Evolutionary conservation across 1,140 invertebrate species (phyloP).

Genomic region (Sesamia nonagrioides): DNA sequence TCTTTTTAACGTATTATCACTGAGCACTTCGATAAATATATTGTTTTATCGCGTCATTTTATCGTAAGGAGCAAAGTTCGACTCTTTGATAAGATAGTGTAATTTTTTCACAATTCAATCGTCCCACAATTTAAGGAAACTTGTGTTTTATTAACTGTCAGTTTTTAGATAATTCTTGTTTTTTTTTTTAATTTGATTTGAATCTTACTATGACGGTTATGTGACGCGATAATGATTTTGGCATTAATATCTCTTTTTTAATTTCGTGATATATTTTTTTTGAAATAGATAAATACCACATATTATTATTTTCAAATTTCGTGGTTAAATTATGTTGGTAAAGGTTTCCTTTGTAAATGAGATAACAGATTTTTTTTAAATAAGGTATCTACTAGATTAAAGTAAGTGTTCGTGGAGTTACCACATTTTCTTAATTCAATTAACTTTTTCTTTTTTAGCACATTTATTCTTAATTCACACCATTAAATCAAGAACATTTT

Average conservation of each 20-base stretch:
- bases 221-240: neutral
- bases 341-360: no score
- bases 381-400: no score
- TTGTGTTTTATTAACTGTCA: neutral
- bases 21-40: slow-evolving; percentile 33
- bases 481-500: no score
- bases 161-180: neutral
- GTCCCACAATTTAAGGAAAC: slow-evolving; percentile 6
- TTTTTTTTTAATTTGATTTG: neutral
- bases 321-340: no score
- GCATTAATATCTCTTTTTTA: neutral
- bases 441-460: no score
- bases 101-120: slow-evolving; percentile 16
- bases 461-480: no score
- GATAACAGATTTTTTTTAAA: no score
- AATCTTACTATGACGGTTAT: neutral
- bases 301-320: no score
- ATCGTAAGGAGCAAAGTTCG: slow-evolving; percentile 51
- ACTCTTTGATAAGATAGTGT: slow-evolving; percentile 42
- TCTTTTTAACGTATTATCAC: slow-evolving; percentile 33
- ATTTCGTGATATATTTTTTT: neutral
- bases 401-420: no score
- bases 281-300: neutral
- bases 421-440: no score
- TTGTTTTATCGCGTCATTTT: slow-evolving; percentile 43